Conservation (phyloP, 2,888 invertebrate genomes). For the Caenorhabditis macrosperma region DNA sequence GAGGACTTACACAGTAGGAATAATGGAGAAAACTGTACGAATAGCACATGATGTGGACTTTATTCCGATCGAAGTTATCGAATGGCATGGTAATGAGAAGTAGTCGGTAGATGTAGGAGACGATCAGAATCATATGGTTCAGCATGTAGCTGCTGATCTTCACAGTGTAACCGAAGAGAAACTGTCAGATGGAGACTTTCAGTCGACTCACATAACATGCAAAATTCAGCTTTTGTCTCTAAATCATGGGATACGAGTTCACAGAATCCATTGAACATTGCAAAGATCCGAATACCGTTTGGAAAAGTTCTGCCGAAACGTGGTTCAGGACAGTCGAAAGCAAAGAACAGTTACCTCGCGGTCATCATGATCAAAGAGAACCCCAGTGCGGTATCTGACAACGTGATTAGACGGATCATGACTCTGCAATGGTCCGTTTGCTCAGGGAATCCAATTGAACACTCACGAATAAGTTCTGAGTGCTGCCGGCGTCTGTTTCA, state of each 20-base stretch:
- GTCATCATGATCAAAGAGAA: too few species aligned
- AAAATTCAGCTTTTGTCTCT: background rate
- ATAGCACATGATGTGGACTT: background rate
- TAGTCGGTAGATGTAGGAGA: slow-evolving; percentile 16
- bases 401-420: too few species aligned
- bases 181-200: background rate
- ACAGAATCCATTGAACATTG: background rate
- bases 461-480: too few species aligned
- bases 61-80: background rate
- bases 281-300: background rate
- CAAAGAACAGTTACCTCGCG: too few species aligned
- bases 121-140: slow-evolving; percentile 6
- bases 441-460: too few species aligned
- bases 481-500: too few species aligned
- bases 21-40: background rate
- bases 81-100: slow-evolving; percentile 5
- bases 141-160: background rate
- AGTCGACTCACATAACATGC: background rate
- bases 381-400: too few species aligned
- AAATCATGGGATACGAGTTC: background rate
- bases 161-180: background rate
- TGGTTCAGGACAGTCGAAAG: background rate
- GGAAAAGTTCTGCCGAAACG: slow-evolving; percentile 6
- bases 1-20: slow-evolving; percentile 1
- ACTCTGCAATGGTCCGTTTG: too few species aligned